These are phyloP conservation scores for Pogonomyrmex barbatus DNA, from an alignment of 1,140 invertebrate species.

Conservation along the genomic window DNA sequence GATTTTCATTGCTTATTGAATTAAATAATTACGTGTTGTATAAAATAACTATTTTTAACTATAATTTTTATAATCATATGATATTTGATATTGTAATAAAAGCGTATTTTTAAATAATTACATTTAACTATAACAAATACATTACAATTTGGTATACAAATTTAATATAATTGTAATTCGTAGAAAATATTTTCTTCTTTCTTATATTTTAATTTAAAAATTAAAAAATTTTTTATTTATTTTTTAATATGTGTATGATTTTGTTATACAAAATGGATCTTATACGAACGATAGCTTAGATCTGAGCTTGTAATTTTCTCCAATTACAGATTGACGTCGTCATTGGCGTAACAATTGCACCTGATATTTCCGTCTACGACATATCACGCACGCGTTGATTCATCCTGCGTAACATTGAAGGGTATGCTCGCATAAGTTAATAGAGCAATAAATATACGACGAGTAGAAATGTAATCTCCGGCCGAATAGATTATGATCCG, in stretches of 20 bases:
- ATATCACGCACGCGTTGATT: slow-evolving; percentile 24
- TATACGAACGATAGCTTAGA: background rate
- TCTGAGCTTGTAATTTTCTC: background rate
- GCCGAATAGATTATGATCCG: slow-evolving; percentile 46
- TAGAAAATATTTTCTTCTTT: background rate
- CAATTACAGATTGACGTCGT: background rate
- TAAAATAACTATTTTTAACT: background rate
- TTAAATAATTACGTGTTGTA: background rate
- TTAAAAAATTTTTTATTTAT: background rate
- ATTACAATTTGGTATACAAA: background rate
- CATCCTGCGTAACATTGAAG: background rate
- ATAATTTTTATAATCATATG: slow-evolving; percentile 9
- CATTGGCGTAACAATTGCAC: slow-evolving; percentile 39
- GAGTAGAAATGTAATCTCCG: slow-evolving; percentile 50
- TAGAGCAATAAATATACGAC: slow-evolving; percentile 62
- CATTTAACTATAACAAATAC: background rate
- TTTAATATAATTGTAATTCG: background rate
- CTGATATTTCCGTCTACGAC: slow-evolving; percentile 29
- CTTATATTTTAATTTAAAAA: background rate
- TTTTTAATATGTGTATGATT: background rate
- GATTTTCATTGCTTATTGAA: background rate
- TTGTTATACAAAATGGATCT: background rate
- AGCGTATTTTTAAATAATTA: background rate
- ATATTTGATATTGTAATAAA: background rate
- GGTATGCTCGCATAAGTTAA: slow-evolving; percentile 30